Evolutionary conservation across 2,113 vertebrate species (phyloP), one percentile per base, ranked within the genome.

Genomic region (Epinephelus lanceolatus): DNA sequence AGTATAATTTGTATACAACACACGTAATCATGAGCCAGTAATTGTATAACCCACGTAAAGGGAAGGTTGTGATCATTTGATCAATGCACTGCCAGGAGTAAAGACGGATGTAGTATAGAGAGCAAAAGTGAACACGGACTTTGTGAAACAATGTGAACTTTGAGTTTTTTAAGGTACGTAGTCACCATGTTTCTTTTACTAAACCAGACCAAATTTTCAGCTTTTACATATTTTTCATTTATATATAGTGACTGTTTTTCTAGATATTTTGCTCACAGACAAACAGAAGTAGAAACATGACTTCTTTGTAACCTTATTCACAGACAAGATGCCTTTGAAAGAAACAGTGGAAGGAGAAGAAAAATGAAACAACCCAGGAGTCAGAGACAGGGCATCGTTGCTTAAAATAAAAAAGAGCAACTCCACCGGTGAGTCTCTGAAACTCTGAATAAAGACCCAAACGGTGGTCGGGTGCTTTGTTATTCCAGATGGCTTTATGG

Each of bases 401-500:
- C 49, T 72, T 55, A 53, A 53, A 57, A 71, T 51, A 71, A 73
- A 45, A 37, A 51, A 47, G 18, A 66, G 17, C n/a, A 55, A 53
- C 37, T 84, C 59, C 33, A 18, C 14, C 1, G 18, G 51, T 53
- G 77, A 85, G 56, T 72, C 52, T 81, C n/a, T 66, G 49, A 87
- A 89, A 80, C 56, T 80, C 70, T 23, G 82, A 78, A 81, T 60
- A 76, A 78, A 87, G 23, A 69, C 71, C 81, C 68, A 87, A 85
- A 89, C 14, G 62, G 71, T 59, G 53, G 33, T 40, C 11, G 49
- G 55, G 86, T 74, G 83, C 88, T 88, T 88, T 86, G 90, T 88
- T 92, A 83, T 88, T 87, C 62, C 89, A 88, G 88, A 89, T 89
- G 91, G 85, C 73, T 93, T 91, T 89, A 90, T 92, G 87, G 86